A percentile compares a stretch with the other conserved stretches of the same genome.
phyloP scores from a whole-genome alignment of 2,113 vertebrate species.

The Aviceda subcristata region DNA sequence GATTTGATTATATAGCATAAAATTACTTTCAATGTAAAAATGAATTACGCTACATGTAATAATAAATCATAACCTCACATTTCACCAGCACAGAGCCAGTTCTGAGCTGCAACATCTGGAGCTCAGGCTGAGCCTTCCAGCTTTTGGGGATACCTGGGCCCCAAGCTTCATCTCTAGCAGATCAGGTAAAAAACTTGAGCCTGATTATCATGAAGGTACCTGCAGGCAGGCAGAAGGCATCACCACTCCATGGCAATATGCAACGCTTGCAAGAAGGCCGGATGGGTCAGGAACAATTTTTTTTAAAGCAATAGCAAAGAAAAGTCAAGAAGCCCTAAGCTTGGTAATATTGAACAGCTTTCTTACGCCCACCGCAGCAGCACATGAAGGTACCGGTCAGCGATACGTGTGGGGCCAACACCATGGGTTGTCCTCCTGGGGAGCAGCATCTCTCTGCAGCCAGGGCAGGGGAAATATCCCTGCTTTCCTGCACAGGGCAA shows the following conservation, averaged over 20 bases:
- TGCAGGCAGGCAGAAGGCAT: not conserved
- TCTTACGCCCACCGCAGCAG: not conserved
- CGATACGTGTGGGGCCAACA: too few relatives aligned
- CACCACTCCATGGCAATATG: rapidly evolving
- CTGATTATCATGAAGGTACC: rapidly evolving
- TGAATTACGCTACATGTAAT: rapidly evolving
- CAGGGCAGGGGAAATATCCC: not conserved
- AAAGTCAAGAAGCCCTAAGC: not conserved
- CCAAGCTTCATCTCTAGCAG: not conserved
- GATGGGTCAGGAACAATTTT: rapidly evolving
- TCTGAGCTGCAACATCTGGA: not conserved
- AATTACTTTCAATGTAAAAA: not conserved
- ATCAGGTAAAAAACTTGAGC: not conserved
- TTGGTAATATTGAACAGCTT: not conserved
- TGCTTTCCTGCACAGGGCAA: not conserved
- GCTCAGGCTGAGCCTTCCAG: not conserved
- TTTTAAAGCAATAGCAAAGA: not conserved
- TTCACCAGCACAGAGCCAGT: not conserved
- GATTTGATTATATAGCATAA: not conserved
- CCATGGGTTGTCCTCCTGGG: not conserved
- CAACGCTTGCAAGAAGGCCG: not conserved
- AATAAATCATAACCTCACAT: not conserved
- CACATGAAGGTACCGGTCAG: not conserved
- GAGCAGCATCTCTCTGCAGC: not conserved
- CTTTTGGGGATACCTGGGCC: not conserved